Evolutionary conservation across 1,140 invertebrate species (phyloP), one percentile per base, ranked within the genome.

Genomic region (Mamestra configurata): DNA sequence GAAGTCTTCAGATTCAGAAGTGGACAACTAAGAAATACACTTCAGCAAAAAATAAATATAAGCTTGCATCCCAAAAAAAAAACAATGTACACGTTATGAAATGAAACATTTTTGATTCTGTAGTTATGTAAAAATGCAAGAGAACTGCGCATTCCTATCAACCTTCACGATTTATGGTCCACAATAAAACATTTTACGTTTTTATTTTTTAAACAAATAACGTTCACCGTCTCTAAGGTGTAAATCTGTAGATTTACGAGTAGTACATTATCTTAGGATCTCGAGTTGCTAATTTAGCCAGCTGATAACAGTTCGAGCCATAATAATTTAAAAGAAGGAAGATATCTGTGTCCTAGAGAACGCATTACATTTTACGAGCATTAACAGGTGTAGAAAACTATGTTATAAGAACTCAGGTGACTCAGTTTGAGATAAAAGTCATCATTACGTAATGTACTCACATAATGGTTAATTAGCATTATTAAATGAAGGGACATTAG

Each of bases 371-470:
- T 40, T 64, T 64, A 64, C 7, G n/a, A 40, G 8, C 10, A n/a
- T 20, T 37, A 40, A 27, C 4, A 64, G 20, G 18, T 40, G 31
- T 64, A 20, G 31, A 31, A 35, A 61, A 61, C 35, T 35, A 61
- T n/a, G 27, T n/a, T 6, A 61, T 61, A 37, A 61, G n/a, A 31
- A 35, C 15, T 8, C 15, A 24, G 4, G 31, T 61, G 57, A 61
- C 27, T 61, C 57, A 61, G 31, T 61, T 1, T 27, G n/a, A 35
- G 27, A 61, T 61, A 64, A 64, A 37, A 64, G 18, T 40, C 10
- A 10, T 64, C 20, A 64, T 64, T 64, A 40, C 59, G 8, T 40
- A 64, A 64, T 20, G 8, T 37, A 0, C 22, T 64, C 31, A 37
- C 18, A 31, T 64, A 20, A 64, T 64, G 35, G 8, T 64, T 40